Conservation (phyloP, 2,888 invertebrate species). For the Cephalotes varians region DNA sequence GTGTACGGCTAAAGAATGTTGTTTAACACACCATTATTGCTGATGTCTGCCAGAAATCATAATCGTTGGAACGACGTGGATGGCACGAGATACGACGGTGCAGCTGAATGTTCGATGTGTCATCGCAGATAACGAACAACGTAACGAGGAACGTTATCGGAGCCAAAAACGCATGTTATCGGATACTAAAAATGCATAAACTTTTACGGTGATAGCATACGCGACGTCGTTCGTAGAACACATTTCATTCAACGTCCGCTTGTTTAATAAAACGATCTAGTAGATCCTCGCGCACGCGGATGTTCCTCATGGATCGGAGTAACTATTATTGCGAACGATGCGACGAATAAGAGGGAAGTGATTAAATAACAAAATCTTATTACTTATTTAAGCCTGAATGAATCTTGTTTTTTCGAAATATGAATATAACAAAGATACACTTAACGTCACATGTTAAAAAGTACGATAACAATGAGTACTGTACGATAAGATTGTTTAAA, state of each 20-base stretch:
- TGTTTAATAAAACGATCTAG: slow-evolving; percentile 44
- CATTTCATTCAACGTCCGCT: slow-evolving; percentile 43
- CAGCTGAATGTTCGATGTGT: slow-evolving; percentile 1
- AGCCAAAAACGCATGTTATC: too few relatives aligned
- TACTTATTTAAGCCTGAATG: not conserved
- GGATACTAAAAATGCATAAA: slow-evolving; percentile 36
- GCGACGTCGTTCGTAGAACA: not conserved
- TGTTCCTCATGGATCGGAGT: slow-evolving; percentile 32
- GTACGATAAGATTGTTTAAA: not conserved
- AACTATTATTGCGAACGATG: slow-evolving; percentile 20
- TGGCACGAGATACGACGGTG: not conserved
- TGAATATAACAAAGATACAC: not conserved
- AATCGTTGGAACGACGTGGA: not conserved
- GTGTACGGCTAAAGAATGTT: not conserved
- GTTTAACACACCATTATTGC: not conserved
- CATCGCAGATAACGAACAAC: slow-evolving; percentile 16
- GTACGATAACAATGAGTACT: not conserved
- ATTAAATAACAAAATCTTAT: slow-evolving; percentile 28
- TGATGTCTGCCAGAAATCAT: slow-evolving; percentile 6
- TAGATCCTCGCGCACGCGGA: not conserved
- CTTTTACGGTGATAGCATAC: not conserved
- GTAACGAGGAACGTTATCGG: slow-evolving; percentile 24
- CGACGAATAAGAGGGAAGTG: slow-evolving; percentile 20
- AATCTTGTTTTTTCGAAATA: not conserved
- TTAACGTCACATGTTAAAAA: not conserved